Percentiles rank a stretch among this genome's conserved stretches.
phyloP scores from a whole-genome alignment of 2,113 vertebrate genomes.

The Aleadryas rufinucha region DNA sequence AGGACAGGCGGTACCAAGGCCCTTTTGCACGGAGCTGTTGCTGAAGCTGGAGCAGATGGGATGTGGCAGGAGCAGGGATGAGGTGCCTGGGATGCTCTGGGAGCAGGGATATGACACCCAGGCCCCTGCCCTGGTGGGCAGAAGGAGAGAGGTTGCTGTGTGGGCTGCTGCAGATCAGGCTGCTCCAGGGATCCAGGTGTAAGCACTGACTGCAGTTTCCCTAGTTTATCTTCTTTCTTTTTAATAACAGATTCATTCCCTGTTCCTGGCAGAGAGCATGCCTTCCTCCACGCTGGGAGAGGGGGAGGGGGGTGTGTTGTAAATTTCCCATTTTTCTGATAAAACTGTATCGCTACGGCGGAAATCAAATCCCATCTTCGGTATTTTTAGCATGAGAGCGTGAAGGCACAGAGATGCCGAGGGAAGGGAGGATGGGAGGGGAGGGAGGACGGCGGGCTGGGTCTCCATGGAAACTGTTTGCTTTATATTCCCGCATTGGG shows the following conservation, averaged over 20 bases:
- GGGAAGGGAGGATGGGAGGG: constrained; percentile 68
- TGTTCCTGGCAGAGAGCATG: not conserved
- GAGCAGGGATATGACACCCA: too few species aligned
- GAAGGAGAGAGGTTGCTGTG: not conserved
- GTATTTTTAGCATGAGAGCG: constrained; percentile 76
- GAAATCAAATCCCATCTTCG: constrained; percentile 71
- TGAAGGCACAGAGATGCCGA: constrained; percentile 69
- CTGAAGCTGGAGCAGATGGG: not conserved
- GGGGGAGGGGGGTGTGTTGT: not conserved
- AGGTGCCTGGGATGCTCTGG: not conserved
- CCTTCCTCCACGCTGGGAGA: not conserved
- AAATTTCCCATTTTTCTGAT: constrained; percentile 64
- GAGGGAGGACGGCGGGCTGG: constrained; percentile 63
- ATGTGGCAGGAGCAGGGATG: accelerated
- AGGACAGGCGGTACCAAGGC: accelerated
- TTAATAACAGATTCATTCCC: not conserved
- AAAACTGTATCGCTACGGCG: constrained; percentile 39
- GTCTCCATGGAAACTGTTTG: constrained; percentile 90
- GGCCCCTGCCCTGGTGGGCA: not conserved
- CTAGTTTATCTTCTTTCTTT: not conserved
- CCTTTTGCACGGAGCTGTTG: not conserved
- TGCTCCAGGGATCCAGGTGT: not conserved
- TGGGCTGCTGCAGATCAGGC: not conserved
- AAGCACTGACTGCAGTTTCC: not conserved
- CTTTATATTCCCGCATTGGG: constrained; percentile 76